Percentiles rank a stretch among this genome's conserved stretches.
phyloP scores from a whole-genome alignment of 2,797 vertebrate genomes.

The Clarias pachynema region DNA sequence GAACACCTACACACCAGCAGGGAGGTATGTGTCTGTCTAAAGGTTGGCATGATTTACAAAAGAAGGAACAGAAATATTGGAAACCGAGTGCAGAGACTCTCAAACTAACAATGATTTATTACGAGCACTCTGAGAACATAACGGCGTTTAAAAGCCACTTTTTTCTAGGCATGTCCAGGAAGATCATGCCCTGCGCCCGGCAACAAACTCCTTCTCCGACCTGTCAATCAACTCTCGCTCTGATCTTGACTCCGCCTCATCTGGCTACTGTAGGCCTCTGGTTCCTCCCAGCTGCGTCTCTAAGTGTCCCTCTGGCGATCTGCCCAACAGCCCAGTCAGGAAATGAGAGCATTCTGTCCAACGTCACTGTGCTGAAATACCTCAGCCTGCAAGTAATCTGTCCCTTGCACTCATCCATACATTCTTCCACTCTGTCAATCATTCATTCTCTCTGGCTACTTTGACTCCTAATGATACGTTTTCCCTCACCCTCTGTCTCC shows the following conservation, averaged over 20 bases:
- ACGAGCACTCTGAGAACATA: neutral
- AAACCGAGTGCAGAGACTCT: neutral
- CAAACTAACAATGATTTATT: slow-evolving; percentile 4
- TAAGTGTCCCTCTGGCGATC: slow-evolving; percentile 74
- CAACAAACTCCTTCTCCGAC: neutral
- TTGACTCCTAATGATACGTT: slow-evolving; percentile 28
- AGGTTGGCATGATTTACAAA: slow-evolving; percentile 6
- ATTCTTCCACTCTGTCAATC: slow-evolving; percentile 29
- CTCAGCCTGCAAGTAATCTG: slow-evolving; percentile 51
- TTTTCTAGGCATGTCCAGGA: neutral
- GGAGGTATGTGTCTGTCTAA: neutral
- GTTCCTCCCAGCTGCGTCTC: slow-evolving; percentile 52
- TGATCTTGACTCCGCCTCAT: neutral
- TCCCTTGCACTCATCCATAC: slow-evolving; percentile 33
- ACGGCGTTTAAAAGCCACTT: neutral
- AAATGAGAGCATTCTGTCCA: slow-evolving; percentile 45
- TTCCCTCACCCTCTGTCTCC: slow-evolving; percentile 36
- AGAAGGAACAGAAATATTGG: neutral
- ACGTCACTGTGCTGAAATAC: slow-evolving; percentile 45
- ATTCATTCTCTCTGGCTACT: slow-evolving; percentile 48
- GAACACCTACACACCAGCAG: slow-evolving; percentile 13
- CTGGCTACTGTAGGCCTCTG: neutral
- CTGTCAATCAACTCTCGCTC: slow-evolving; percentile 17
- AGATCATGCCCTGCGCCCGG: neutral
- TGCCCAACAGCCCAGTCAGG: slow-evolving; percentile 56